phyloP scores from a whole-genome alignment of 23 tunicate genomes.

The Trididemnum clinides region DNA sequence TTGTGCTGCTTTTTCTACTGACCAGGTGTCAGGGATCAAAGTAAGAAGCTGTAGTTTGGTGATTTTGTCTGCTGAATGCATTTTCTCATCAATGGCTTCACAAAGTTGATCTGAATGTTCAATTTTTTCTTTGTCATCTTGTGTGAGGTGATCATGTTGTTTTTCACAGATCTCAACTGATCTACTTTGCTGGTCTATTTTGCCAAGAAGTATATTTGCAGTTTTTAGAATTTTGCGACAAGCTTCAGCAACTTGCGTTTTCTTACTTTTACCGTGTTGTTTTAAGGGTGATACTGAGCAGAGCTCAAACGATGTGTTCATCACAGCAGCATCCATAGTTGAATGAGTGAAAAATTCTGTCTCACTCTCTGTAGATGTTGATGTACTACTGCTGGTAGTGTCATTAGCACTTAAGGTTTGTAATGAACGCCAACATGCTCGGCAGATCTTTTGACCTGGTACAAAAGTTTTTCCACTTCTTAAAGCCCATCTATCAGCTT shows the following conservation, averaged over 20 bases:
- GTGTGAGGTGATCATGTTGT: neutral
- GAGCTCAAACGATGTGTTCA: conserved; percentile 24
- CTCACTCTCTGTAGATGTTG: conserved; percentile 28
- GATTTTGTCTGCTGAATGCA: conserved; percentile 10
- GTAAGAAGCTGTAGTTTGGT: conserved; percentile 32
- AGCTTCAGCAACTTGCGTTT: conserved; percentile 40
- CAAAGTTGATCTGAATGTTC: conserved; percentile 19
- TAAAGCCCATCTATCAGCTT: conserved; percentile 23
- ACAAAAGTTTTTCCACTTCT: neutral
- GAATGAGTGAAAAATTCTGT: conserved; percentile 18
- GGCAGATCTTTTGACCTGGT: conserved; percentile 33
- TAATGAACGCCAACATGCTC: conserved; percentile 17
- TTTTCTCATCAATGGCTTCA: conserved; percentile 13
- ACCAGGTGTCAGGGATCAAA: conserved; percentile 41
- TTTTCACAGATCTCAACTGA: conserved; percentile 10
- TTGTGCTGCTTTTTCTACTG: conserved; percentile 24
- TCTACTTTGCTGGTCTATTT: conserved; percentile 17
- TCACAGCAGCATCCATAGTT: neutral
- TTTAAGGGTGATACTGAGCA: conserved; percentile 35
- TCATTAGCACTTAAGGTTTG: conserved; percentile 12
- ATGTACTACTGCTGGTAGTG: conserved; percentile 17
- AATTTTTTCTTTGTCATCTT: conserved; percentile 31
- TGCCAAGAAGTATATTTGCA: conserved; percentile 14
- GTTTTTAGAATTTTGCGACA: conserved; percentile 24
- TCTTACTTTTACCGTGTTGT: conserved; percentile 26